A percentile compares a stretch with the other conserved stretches of the same genome.
These are phyloP conservation scores for Hippasteria phrygiana DNA, from an alignment of 53 echinoderm and acorn worm species.

Conservation along the genomic window DNA sequence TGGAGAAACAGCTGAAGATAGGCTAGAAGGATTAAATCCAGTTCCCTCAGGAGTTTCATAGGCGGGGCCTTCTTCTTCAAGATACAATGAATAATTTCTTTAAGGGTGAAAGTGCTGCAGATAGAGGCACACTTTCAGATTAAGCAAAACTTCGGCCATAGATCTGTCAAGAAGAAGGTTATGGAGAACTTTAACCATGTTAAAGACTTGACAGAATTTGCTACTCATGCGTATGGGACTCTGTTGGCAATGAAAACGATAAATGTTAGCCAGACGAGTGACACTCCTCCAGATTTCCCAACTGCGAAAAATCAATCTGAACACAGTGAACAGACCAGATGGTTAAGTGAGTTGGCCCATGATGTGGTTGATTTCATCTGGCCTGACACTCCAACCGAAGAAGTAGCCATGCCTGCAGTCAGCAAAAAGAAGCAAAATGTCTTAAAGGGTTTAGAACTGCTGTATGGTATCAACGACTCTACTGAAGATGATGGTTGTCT, in stretches of 20 bases:
- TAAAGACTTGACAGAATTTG: background rate
- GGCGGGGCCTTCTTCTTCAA: constrained; percentile 10
- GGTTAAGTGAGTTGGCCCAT: constrained; percentile 8
- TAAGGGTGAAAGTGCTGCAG: background rate
- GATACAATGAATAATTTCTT: constrained; percentile 12
- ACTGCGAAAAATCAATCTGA: background rate
- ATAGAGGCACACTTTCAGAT: constrained; percentile 1
- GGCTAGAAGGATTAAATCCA: constrained; percentile 5
- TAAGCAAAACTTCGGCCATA: background rate
- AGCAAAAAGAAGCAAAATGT: background rate
- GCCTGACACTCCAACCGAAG: constrained; percentile 20
- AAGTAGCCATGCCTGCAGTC: background rate
- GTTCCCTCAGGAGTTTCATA: constrained; percentile 23
- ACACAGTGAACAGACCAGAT: too few species aligned
- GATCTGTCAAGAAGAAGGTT: background rate
- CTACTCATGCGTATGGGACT: background rate
- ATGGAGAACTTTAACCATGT: constrained; percentile 27
- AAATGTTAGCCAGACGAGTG: background rate
- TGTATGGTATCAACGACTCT: background rate
- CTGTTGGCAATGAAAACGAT: background rate
- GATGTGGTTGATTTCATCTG: constrained; percentile 40
- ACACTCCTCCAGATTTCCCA: constrained; percentile 1
- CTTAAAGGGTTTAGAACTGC: background rate
- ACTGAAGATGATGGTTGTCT: background rate
- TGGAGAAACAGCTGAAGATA: background rate